These are phyloP conservation scores for Myotis planiceps DNA, from an alignment of 2,797 vertebrate species.

Conservation along the genomic window DNA sequence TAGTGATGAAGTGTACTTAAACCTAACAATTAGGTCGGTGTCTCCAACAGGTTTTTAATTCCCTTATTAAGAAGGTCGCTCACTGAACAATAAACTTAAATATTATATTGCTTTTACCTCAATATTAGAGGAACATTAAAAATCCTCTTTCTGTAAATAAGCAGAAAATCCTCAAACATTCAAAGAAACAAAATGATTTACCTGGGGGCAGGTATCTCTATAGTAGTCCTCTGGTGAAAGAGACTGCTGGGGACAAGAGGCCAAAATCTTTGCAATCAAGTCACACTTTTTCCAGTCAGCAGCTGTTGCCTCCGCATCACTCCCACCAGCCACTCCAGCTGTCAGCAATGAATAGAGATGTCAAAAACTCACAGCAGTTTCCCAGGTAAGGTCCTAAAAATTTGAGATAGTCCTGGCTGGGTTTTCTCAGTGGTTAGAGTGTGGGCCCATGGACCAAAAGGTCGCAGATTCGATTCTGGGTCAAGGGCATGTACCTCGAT, in stretches of 20 bases:
- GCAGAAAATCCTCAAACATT: background rate
- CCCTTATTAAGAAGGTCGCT: background rate
- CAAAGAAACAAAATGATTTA: constrained; percentile 67
- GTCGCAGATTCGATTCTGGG: no score
- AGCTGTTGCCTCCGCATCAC: constrained; percentile 84
- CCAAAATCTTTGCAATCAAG: constrained; percentile 92
- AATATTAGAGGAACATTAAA: background rate
- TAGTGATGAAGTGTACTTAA: background rate
- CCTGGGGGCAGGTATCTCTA: constrained; percentile 94
- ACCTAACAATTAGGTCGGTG: background rate
- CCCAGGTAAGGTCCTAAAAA: background rate
- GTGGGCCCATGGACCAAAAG: no score
- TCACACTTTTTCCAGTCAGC: constrained; percentile 96
- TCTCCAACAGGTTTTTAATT: constrained; percentile 14
- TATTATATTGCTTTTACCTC: background rate
- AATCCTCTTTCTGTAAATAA: background rate
- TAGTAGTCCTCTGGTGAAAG: constrained; percentile 92
- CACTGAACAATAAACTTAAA: background rate
- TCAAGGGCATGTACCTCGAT: no score
- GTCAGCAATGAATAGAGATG: constrained; percentile 39
- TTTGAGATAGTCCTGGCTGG: background rate
- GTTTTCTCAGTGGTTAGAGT: no score
- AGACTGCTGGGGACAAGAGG: constrained; percentile 94
- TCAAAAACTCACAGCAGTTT: background rate
- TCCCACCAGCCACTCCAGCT: constrained; percentile 86